These are phyloP conservation scores for Beris morrisii DNA, from an alignment of 2,888 invertebrate species.

Conservation along the genomic window DNA sequence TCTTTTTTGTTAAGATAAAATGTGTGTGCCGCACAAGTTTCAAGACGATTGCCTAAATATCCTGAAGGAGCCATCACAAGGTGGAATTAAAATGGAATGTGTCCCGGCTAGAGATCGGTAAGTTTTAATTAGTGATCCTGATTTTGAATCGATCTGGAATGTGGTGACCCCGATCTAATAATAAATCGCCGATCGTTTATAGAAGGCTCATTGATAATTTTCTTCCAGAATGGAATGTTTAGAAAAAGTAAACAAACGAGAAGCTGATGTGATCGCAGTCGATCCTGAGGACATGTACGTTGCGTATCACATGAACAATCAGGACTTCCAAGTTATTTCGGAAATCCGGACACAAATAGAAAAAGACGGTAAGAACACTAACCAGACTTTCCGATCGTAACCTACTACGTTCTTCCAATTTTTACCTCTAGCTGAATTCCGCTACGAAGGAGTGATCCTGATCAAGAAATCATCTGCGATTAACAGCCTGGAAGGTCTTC, in stretches of 20 bases:
- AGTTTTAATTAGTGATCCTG: slow-evolving; percentile 39
- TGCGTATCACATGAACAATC: slow-evolving; percentile 70
- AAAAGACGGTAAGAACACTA: slow-evolving; percentile 63
- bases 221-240: slow-evolving; percentile 70
- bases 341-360: slow-evolving; percentile 78
- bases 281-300: slow-evolving; percentile 90
- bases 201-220: neutral
- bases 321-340: slow-evolving; percentile 74
- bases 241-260: slow-evolving; percentile 70
- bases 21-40: slow-evolving; percentile 72
- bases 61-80: slow-evolving; percentile 54
- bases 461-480: slow-evolving; percentile 75
- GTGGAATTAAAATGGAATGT: slow-evolving; percentile 65
- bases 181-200: neutral
- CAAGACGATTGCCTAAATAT: slow-evolving; percentile 64
- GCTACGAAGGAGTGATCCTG: slow-evolving; percentile 81
- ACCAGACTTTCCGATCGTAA: neutral
- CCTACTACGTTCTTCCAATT: neutral
- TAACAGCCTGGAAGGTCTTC: slow-evolving; percentile 67
- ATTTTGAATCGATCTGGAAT: neutral
- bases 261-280: slow-evolving; percentile 79
- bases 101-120: slow-evolving; percentile 73
- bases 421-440: slow-evolving; percentile 64
- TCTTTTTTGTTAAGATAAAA: slow-evolving; percentile 63
- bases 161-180: neutral